These are phyloP conservation scores for Trachelus iudaicus DNA, from an alignment of 2,888 invertebrate species.

Conservation along the genomic window DNA sequence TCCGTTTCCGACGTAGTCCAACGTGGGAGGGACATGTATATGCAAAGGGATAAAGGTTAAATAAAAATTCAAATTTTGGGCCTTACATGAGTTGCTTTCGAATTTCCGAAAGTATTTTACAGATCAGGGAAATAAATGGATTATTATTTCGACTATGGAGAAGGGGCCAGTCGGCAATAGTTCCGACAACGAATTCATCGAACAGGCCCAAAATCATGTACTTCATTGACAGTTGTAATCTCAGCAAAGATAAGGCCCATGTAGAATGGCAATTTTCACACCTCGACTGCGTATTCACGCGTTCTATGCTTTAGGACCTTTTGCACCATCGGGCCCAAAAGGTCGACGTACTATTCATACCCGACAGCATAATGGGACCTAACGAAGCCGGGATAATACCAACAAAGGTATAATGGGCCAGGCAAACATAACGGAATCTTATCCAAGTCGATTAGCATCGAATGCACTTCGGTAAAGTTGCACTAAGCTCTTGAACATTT, in stretches of 20 bases:
- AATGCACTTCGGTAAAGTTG: too few relatives aligned
- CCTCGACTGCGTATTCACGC: neutral
- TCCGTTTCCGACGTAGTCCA: neutral
- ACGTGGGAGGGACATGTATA: neutral
- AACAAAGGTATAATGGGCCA: too few relatives aligned
- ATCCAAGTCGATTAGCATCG: too few relatives aligned
- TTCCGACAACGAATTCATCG: neutral
- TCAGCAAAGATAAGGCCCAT: neutral
- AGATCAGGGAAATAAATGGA: too few relatives aligned
- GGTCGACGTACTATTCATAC: conserved; percentile 9
- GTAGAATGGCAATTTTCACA: neutral
- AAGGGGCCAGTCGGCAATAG: too few relatives aligned
- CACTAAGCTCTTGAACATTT: too few relatives aligned
- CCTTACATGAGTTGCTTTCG: too few relatives aligned
- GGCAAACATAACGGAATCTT: too few relatives aligned
- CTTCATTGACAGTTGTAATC: too few relatives aligned
- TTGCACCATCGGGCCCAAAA: neutral
- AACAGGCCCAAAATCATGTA: neutral
- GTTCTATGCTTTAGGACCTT: neutral
- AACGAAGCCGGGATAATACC: conserved; percentile 7
- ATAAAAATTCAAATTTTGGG: neutral
- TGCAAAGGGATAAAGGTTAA: neutral
- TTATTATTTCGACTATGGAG: too few relatives aligned
- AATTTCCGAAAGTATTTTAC: neutral
- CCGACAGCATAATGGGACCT: conserved; percentile 12